Percentiles rank a stretch among this genome's conserved stretches.
Evolutionary conservation across 2,888 invertebrate species (phyloP).

Genomic region (Brachyopa scutellaris): DNA sequence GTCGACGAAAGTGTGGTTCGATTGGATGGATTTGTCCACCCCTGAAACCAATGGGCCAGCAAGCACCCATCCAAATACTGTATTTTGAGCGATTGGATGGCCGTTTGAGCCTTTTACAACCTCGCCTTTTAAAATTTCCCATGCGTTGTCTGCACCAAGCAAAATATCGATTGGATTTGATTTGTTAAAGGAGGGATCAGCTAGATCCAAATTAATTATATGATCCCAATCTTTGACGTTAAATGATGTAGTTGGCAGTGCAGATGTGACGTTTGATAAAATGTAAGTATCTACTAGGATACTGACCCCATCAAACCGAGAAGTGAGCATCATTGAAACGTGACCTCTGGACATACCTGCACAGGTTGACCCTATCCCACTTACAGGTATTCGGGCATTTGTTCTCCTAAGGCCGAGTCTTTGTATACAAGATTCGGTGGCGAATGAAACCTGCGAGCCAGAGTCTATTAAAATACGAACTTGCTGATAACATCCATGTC

Average conservation of each 20-base stretch:
- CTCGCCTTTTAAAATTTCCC: slow-evolving; percentile 47
- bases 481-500: neutral
- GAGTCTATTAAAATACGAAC: slow-evolving; percentile 1
- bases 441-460: slow-evolving; percentile 6
- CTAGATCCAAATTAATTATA: slow-evolving; percentile 33
- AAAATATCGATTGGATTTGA: slow-evolving; percentile 52
- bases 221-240: slow-evolving; percentile 25
- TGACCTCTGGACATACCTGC: slow-evolving; percentile 7
- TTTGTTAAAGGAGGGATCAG: slow-evolving; percentile 54
- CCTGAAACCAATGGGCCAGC: slow-evolving; percentile 26
- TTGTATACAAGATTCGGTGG: neutral
- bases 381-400: neutral
- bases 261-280: slow-evolving; percentile 1
- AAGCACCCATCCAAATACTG: slow-evolving; percentile 59
- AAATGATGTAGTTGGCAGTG: slow-evolving; percentile 1
- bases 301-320: neutral
- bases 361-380: slow-evolving; percentile 3
- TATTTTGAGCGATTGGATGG: slow-evolving; percentile 46
- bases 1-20: slow-evolving; percentile 16
- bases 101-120: neutral
- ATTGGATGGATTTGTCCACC: neutral
- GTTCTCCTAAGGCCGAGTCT: neutral
- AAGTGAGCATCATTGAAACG: neutral
- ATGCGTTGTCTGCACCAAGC: slow-evolving; percentile 48
- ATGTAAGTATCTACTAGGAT: slow-evolving; percentile 24